phyloP scores from a whole-genome alignment of 2,888 invertebrate species.

The Malacosoma neustria region DNA sequence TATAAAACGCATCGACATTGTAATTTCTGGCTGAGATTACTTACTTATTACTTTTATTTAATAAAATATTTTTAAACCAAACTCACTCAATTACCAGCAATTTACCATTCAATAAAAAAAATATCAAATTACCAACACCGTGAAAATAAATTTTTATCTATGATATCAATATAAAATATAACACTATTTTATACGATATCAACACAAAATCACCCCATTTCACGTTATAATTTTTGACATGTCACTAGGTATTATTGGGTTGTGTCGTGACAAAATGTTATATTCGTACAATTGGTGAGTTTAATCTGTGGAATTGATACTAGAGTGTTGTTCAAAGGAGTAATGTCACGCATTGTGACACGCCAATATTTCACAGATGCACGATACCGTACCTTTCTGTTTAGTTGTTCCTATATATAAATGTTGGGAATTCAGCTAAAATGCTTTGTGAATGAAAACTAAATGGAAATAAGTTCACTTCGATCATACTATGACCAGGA shows the following conservation, averaged over 20 bases:
- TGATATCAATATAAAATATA: slow-evolving; percentile 7
- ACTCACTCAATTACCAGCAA: too few species aligned
- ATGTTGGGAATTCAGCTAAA: too few species aligned
- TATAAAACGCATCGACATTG: too few species aligned
- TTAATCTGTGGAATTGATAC: slow-evolving; percentile 47
- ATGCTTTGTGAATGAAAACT: too few species aligned
- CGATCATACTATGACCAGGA: too few species aligned
- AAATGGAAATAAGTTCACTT: too few species aligned
- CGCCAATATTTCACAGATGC: slow-evolving; percentile 46
- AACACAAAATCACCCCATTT: neutral
- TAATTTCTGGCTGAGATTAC: too few species aligned
- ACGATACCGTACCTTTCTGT: slow-evolving; percentile 3
- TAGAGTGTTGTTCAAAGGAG: slow-evolving; percentile 23
- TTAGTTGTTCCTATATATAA: neutral
- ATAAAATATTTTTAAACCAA: too few species aligned
- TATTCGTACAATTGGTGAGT: slow-evolving; percentile 12
- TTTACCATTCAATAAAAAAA: too few species aligned
- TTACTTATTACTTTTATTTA: too few species aligned
- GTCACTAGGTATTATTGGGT: neutral
- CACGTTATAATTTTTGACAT: slow-evolving; percentile 9
- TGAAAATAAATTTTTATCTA: too few species aligned
- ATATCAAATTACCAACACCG: too few species aligned
- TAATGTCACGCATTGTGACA: slow-evolving; percentile 40
- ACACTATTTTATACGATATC: neutral
- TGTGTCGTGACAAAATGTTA: slow-evolving; percentile 3